These are phyloP conservation scores for Holothuria leucospilota DNA, from an alignment of 53 echinoderm and acorn worm species.

Conservation along the genomic window DNA sequence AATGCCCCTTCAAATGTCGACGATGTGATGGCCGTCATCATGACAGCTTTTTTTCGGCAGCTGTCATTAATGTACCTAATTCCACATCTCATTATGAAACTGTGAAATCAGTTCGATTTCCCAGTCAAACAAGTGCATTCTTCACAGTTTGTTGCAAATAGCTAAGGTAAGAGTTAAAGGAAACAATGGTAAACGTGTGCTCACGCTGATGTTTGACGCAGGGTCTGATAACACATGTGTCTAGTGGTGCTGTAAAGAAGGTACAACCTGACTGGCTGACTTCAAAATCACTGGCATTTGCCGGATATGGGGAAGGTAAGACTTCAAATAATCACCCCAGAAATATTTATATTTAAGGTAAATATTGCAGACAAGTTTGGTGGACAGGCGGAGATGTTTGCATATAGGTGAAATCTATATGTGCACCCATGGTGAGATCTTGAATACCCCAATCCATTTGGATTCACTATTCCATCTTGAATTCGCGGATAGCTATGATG, in stretches of 20 bases:
- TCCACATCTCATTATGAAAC: background rate
- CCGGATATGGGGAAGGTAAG: constrained; percentile 40
- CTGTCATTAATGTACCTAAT: background rate
- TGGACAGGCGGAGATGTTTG: constrained; percentile 22
- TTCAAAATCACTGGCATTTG: constrained; percentile 39
- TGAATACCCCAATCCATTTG: background rate
- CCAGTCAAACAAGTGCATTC: background rate
- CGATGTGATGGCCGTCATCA: background rate
- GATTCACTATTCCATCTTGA: constrained; percentile 23
- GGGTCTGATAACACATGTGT: constrained; percentile 53
- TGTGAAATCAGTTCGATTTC: background rate
- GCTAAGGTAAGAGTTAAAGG: constrained; percentile 36
- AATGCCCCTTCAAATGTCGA: constrained; percentile 27
- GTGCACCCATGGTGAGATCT: constrained; percentile 37
- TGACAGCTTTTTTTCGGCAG: background rate
- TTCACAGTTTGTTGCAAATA: constrained; percentile 42
- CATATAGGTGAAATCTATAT: constrained; percentile 12
- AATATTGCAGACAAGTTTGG: constrained; percentile 33
- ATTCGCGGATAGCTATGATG: constrained; percentile 30
- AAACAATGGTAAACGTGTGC: constrained; percentile 3
- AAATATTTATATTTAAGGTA: constrained; percentile 47
- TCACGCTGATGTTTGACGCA: constrained; percentile 44
- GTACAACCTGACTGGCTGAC: constrained; percentile 38
- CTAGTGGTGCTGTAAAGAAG: constrained; percentile 33
- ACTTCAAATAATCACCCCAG: constrained; percentile 9